Conservation (phyloP, 2,113 vertebrate genomes). For the Murina feae region DNA sequence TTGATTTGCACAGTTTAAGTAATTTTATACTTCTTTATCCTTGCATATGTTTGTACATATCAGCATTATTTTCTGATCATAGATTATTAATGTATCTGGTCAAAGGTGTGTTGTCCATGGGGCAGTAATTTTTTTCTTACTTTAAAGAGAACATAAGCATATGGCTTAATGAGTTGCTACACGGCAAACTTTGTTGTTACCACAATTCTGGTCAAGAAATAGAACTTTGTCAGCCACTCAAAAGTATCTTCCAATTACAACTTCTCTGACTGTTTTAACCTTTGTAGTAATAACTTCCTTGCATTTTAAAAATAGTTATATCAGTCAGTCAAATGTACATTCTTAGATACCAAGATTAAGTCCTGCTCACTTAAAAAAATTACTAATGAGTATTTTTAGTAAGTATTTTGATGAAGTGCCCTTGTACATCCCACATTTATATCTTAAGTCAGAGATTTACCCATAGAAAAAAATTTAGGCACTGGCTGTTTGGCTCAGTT, state of each 20-base stretch:
- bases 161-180: not conserved
- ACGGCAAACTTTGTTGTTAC: not conserved
- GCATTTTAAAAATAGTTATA: not conserved
- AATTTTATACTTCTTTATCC: not conserved
- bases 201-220: not conserved
- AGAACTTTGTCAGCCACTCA: not conserved
- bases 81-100: not conserved
- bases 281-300: not conserved
- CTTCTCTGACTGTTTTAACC: not conserved
- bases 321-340: not conserved
- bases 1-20: slow-evolving; percentile 17
- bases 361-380: not conserved
- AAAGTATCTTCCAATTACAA: not conserved
- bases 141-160: not conserved
- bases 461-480: not conserved
- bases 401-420: not conserved
- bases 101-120: not conserved
- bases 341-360: not conserved
- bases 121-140: not conserved
- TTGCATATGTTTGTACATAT: not conserved
- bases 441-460: not conserved
- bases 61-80: not conserved
- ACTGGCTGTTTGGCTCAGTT: not conserved
- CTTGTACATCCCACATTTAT: not conserved
- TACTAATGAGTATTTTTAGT: not conserved